A percentile compares a stretch with the other conserved stretches of the same genome.
Evolutionary conservation across 2,797 vertebrate species (phyloP).

Genomic region (Platyrinchus mystaceus): DNA sequence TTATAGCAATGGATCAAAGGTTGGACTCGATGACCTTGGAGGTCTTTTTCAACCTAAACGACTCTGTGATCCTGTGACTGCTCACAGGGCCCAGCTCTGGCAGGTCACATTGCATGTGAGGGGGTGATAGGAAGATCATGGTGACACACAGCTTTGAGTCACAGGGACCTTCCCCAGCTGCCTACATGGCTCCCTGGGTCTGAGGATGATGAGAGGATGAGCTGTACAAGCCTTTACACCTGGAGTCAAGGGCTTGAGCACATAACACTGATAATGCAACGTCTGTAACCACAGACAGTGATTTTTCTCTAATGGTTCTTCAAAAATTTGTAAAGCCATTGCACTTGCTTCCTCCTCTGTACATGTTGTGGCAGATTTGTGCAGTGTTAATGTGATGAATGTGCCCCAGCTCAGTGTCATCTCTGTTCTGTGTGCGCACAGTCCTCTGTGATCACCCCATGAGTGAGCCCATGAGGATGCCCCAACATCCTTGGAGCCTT

Average conservation of each 20-base stretch:
- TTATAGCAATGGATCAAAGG: not conserved
- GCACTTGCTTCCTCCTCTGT: not conserved
- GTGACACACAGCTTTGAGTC: not conserved
- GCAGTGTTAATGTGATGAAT: not conserved
- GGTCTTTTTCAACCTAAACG: not conserved
- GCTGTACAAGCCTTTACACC: not conserved
- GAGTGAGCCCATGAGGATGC: not conserved
- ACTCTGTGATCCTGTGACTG: not conserved
- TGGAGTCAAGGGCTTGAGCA: not conserved
- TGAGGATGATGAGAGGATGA: not conserved
- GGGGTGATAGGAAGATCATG: not conserved
- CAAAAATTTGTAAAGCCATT: not conserved
- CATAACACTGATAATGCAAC: too few relatives aligned
- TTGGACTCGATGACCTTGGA: not conserved
- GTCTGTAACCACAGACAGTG: fast-evolving
- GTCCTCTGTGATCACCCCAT: not conserved
- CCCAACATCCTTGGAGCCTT: not conserved
- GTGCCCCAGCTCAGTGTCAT: not conserved
- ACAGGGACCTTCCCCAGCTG: not conserved
- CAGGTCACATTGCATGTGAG: fast-evolving
- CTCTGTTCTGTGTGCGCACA: not conserved
- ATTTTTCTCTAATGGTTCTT: not conserved
- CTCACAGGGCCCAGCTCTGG: not conserved
- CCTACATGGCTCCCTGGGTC: not conserved
- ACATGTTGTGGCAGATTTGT: not conserved